phyloP scores from a whole-genome alignment of 2,113 vertebrate genomes.

The Anarhynchus alexandrinus region DNA sequence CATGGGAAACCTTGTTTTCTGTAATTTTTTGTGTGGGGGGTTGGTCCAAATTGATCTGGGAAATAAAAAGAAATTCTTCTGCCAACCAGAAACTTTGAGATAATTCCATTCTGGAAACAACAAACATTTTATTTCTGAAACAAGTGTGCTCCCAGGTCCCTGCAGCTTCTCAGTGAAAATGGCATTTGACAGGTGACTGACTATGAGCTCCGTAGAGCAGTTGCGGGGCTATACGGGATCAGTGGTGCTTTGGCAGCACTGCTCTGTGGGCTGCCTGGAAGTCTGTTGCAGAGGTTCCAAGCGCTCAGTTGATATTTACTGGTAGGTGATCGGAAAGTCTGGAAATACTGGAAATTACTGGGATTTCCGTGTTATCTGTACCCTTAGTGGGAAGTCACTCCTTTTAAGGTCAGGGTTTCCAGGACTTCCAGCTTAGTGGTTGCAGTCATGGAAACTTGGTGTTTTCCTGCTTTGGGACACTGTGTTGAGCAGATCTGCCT shows the following conservation, averaged over 20 bases:
- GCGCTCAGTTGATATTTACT: background rate
- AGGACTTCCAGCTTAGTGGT: background rate
- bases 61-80: background rate
- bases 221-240: background rate
- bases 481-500: background rate
- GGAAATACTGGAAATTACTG: background rate
- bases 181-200: conserved; percentile 29
- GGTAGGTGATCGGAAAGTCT: background rate
- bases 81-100: background rate
- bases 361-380: conserved; percentile 12
- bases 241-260: background rate
- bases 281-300: background rate
- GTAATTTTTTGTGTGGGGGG: background rate
- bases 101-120: conserved; percentile 4
- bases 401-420: background rate
- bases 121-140: background rate
- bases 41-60: background rate
- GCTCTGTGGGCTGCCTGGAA: background rate
- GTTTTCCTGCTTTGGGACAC: background rate
- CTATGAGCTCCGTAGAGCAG: background rate
- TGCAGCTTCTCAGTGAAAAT: conserved; percentile 36
- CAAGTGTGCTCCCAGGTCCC: background rate
- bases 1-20: background rate
- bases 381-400: background rate
- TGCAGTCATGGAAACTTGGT: background rate